Conservation (phyloP, 1,140 invertebrate species). For the Odontomachus brunneus region DNA sequence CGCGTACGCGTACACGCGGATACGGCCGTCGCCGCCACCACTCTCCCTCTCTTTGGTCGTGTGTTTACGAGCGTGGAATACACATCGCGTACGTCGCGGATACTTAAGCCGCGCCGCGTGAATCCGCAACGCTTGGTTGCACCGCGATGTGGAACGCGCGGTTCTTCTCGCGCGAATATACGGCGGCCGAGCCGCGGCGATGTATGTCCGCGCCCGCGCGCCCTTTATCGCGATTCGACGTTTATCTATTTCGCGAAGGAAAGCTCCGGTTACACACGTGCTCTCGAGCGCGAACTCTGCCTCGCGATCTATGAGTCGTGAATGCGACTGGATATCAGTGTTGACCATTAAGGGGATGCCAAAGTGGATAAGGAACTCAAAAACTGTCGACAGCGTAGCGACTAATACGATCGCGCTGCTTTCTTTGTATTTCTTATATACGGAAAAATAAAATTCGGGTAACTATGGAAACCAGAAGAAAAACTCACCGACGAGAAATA, state of each 20-base stretch:
- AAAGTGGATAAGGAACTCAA: too few relatives aligned
- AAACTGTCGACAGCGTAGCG: too few relatives aligned
- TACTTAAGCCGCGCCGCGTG: slow-evolving; percentile 39
- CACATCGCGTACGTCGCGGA: slow-evolving; percentile 49
- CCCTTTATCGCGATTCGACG: slow-evolving; percentile 64
- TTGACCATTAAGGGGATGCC: too few relatives aligned
- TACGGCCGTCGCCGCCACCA: too few relatives aligned
- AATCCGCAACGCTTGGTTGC: slow-evolving; percentile 61
- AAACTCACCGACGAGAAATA: too few relatives aligned
- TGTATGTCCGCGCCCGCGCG: not conserved
- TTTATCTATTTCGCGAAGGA: slow-evolving; percentile 43
- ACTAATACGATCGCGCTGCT: too few relatives aligned
- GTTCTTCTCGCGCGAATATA: slow-evolving; percentile 12
- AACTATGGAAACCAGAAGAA: too few relatives aligned
- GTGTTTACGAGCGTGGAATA: slow-evolving; percentile 16
- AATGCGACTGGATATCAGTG: too few relatives aligned
- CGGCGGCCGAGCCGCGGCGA: not conserved
- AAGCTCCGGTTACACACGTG: slow-evolving; percentile 24
- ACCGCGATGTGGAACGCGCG: slow-evolving; percentile 58
- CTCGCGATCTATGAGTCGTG: too few relatives aligned
- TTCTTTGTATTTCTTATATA: too few relatives aligned
- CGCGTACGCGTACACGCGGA: not conserved
- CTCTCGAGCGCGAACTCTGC: not conserved
- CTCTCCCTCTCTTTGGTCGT: slow-evolving; percentile 7
- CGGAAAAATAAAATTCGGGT: too few relatives aligned